Conservation (phyloP, 1,140 invertebrate genomes). For the Leptinotarsa undecemlineata region DNA sequence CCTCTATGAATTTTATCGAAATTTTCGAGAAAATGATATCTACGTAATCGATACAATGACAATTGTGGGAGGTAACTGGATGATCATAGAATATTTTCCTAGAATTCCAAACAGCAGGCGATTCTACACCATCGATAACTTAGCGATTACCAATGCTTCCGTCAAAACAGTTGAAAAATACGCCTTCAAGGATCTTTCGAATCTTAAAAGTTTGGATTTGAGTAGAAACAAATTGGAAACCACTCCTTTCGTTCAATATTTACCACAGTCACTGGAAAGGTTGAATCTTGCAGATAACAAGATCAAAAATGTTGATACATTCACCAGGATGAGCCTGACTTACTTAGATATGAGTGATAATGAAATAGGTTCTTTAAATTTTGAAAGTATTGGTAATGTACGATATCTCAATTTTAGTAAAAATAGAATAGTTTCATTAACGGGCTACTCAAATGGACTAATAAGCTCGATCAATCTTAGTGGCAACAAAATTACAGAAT, state of each 20-base stretch:
- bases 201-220: slow-evolving; percentile 10
- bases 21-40: neutral
- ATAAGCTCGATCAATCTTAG: neutral
- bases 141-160: neutral
- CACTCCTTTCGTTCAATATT: neutral
- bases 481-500: slow-evolving; percentile 1
- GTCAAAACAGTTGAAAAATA: neutral
- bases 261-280: neutral
- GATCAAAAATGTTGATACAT: neutral
- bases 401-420: no score
- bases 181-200: neutral
- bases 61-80: neutral
- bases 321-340: neutral
- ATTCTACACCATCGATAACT: neutral
- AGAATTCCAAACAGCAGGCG: neutral
- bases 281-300: slow-evolving; percentile 13
- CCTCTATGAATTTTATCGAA: neutral
- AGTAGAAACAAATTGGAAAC: neutral
- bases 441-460: neutral
- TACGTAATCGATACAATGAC: neutral
- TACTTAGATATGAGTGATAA: neutral
- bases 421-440: neutral
- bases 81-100: neutral
- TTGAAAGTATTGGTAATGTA: neutral
- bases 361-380: neutral